Conservation (phyloP, 2,888 invertebrate genomes). For the Metopia argyrocephala region DNA sequence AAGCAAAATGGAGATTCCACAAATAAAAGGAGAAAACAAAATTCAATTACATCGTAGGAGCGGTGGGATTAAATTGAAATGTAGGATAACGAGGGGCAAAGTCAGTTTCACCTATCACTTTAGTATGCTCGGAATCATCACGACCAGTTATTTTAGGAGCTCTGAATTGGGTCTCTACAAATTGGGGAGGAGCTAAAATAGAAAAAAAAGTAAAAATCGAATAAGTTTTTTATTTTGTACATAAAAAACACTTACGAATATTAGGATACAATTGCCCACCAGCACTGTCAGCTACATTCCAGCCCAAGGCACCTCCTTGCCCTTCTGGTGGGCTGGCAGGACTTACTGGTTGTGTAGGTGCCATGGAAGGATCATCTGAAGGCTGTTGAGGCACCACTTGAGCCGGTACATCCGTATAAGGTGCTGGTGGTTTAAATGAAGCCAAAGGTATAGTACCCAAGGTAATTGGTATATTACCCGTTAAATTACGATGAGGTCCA, state of each 20-base stretch:
- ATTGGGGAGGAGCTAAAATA: slow-evolving; percentile 82
- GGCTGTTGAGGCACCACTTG: slow-evolving; percentile 68
- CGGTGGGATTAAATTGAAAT: slow-evolving; percentile 81
- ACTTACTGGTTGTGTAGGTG: slow-evolving; percentile 78
- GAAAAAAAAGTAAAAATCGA: too few species aligned
- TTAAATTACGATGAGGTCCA: slow-evolving; percentile 84
- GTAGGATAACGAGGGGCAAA: slow-evolving; percentile 83
- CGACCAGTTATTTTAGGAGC: slow-evolving; percentile 83
- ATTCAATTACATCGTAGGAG: slow-evolving; percentile 76
- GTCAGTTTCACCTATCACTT: slow-evolving; percentile 79
- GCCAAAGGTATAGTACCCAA: slow-evolving; percentile 87
- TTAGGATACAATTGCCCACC: slow-evolving; percentile 79
- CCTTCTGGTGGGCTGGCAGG: slow-evolving; percentile 77
- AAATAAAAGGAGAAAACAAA: neutral
- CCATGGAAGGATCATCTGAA: slow-evolving; percentile 75
- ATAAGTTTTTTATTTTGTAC: neutral
- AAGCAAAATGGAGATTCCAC: too few species aligned
- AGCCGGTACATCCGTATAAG: slow-evolving; percentile 76
- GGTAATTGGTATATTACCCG: slow-evolving; percentile 83
- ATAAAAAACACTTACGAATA: slow-evolving; percentile 78
- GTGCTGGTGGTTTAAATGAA: slow-evolving; percentile 78
- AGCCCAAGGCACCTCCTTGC: slow-evolving; percentile 77
- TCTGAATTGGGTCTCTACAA: slow-evolving; percentile 82
- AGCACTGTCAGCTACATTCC: slow-evolving; percentile 78
- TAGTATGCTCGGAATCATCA: slow-evolving; percentile 82